A percentile compares a stretch with the other conserved stretches of the same genome.
These are phyloP conservation scores for Leuciscus waleckii DNA, from an alignment of 2,797 vertebrate species.

Conservation along the genomic window DNA sequence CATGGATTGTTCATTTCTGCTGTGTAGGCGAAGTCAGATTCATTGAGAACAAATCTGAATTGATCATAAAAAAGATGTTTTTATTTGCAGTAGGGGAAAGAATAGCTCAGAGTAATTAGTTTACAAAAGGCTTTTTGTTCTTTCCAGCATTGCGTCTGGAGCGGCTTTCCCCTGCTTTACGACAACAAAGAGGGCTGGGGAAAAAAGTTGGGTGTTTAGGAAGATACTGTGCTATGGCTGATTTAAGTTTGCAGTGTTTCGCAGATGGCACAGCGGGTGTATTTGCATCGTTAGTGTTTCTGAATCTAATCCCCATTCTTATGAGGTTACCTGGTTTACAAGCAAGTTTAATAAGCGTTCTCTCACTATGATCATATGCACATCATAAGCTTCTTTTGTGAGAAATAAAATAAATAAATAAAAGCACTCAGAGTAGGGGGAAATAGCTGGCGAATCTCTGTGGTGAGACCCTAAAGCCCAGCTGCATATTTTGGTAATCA, in stretches of 20 bases:
- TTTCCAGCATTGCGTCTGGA: constrained; percentile 58
- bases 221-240: constrained; percentile 58
- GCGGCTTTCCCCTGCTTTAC: constrained; percentile 63
- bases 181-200: constrained; percentile 64
- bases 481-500: constrained; percentile 65
- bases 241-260: constrained; percentile 65
- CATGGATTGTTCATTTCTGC: constrained; percentile 46
- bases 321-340: constrained; percentile 71
- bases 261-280: constrained; percentile 59
- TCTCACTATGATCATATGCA: constrained; percentile 64
- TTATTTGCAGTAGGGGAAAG: constrained; percentile 49
- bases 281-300: constrained; percentile 71
- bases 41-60: constrained; percentile 60
- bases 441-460: constrained; percentile 57
- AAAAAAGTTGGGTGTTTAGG: constrained; percentile 69
- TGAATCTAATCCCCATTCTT: constrained; percentile 70
- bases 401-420: constrained; percentile 66
- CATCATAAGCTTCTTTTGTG: constrained; percentile 69
- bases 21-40: constrained; percentile 56
- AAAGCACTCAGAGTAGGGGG: constrained; percentile 56
- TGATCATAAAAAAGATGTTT: constrained; percentile 58
- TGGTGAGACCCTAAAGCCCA: constrained; percentile 55
- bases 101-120: constrained; percentile 68
- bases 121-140: constrained; percentile 69
- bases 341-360: constrained; percentile 70